Conservation (phyloP, 1,140 invertebrate species). For the Brachionus calyciflorus region DNA sequence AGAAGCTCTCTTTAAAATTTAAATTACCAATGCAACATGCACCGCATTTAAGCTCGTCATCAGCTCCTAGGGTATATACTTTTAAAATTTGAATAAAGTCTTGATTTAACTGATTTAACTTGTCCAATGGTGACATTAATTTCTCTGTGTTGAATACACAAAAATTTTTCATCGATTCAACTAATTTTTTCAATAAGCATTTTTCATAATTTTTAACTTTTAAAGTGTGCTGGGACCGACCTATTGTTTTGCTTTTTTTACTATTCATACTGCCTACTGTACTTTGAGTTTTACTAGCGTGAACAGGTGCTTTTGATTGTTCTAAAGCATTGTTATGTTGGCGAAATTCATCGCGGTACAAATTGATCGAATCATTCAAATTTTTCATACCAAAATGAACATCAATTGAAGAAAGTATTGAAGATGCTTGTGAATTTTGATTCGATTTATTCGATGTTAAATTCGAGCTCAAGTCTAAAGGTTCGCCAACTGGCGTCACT, state of each 20-base stretch:
- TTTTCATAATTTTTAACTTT: slow-evolving; percentile 27
- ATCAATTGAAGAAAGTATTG: not conserved
- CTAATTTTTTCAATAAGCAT: not conserved
- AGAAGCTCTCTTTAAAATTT: slow-evolving; percentile 16
- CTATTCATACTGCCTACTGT: not conserved
- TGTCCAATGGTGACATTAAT: not conserved
- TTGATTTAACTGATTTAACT: not conserved
- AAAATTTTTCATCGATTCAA: slow-evolving; percentile 21
- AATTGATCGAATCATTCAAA: slow-evolving; percentile 5
- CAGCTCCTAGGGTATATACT: not conserved
- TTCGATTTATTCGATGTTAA: not conserved
- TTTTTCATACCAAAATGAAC: not conserved
- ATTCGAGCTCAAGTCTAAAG: not conserved
- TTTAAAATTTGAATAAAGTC: slow-evolving; percentile 9
- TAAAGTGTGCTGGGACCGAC: not conserved
- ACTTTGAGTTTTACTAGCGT: not conserved
- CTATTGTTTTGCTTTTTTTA: not conserved
- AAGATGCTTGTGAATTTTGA: not conserved
- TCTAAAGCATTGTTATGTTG: not conserved
- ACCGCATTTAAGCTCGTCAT: not conserved
- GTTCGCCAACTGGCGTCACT: not conserved
- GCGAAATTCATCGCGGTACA: slow-evolving; percentile 27
- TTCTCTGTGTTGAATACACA: not conserved
- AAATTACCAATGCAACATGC: slow-evolving; percentile 12
- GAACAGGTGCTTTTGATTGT: not conserved